These are phyloP conservation scores for Watsonalla binaria DNA, from an alignment of 2,888 invertebrate species.

Conservation along the genomic window DNA sequence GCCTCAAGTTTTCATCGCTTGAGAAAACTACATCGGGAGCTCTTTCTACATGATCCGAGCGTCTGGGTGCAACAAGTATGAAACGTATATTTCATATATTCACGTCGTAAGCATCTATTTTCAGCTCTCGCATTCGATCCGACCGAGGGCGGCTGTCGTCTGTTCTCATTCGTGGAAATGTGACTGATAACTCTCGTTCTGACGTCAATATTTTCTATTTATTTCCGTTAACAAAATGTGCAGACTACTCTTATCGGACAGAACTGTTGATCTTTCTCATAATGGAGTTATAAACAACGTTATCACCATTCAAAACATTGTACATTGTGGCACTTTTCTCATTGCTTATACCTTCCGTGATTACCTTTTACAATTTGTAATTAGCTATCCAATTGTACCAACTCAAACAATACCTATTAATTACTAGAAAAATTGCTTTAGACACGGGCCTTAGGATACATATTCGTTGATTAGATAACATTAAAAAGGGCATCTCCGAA, in stretches of 20 bases:
- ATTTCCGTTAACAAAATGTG: too few species aligned
- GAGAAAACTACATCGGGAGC: too few species aligned
- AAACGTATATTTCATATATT: constrained; percentile 27
- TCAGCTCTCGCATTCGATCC: constrained; percentile 38
- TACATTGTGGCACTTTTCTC: background rate
- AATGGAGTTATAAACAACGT: background rate
- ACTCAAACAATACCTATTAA: background rate
- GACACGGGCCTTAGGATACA: too few species aligned
- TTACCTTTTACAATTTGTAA: background rate
- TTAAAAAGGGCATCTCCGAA: constrained; percentile 14
- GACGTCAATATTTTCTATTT: constrained; percentile 14
- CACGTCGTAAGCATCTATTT: constrained; percentile 47
- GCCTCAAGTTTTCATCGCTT: too few species aligned
- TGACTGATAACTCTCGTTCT: constrained; percentile 18
- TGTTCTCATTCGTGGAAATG: constrained; percentile 37
- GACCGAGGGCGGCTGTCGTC: constrained; percentile 30
- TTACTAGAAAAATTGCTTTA: background rate
- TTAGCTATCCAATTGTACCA: background rate
- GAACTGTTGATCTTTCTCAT: constrained; percentile 8
- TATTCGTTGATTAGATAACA: constrained; percentile 29
- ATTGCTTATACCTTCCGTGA: background rate
- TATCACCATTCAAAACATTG: constrained; percentile 1
- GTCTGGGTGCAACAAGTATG: background rate
- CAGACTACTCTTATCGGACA: too few species aligned
- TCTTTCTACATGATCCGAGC: too few species aligned